Evolutionary conservation across 1,140 invertebrate genomes (phyloP).

Genomic region (Pteromalus puparum): DNA sequence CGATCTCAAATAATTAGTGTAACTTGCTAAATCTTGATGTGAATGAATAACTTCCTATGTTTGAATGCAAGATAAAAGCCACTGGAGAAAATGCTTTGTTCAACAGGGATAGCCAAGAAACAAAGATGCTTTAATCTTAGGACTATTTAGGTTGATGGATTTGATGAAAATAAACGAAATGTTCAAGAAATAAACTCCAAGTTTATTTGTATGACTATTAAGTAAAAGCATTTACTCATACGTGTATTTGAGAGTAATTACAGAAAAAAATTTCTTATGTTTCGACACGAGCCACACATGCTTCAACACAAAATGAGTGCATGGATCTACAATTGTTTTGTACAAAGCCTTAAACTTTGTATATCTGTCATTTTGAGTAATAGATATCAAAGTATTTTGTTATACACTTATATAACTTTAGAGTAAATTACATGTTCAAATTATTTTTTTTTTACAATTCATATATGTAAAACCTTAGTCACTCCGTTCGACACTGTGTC

Average conservation of each 20-base stretch:
- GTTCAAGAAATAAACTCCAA: constrained; percentile 43
- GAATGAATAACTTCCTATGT: not conserved
- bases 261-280: constrained; percentile 47
- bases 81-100: constrained; percentile 29
- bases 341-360: constrained; percentile 51
- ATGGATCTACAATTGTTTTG: constrained; percentile 45
- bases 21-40: not conserved
- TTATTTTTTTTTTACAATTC: constrained; percentile 52
- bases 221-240: constrained; percentile 52
- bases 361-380: constrained; percentile 49
- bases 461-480: constrained; percentile 63
- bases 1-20: not conserved
- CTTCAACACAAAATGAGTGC: constrained; percentile 30
- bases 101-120: not conserved
- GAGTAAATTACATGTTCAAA: constrained; percentile 48
- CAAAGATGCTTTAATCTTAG: not conserved
- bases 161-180: constrained; percentile 3
- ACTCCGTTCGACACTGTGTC: constrained; percentile 72
- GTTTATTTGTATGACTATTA: constrained; percentile 48
- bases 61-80: not conserved
- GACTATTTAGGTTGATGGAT: not conserved
- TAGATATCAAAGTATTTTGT: constrained; percentile 50
- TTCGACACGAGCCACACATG: constrained; percentile 41
- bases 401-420: constrained; percentile 60
- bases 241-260: constrained; percentile 40